Evolutionary conservation across 1,140 invertebrate genomes (phyloP).

Genomic region (Trachelipus rathkii): DNA sequence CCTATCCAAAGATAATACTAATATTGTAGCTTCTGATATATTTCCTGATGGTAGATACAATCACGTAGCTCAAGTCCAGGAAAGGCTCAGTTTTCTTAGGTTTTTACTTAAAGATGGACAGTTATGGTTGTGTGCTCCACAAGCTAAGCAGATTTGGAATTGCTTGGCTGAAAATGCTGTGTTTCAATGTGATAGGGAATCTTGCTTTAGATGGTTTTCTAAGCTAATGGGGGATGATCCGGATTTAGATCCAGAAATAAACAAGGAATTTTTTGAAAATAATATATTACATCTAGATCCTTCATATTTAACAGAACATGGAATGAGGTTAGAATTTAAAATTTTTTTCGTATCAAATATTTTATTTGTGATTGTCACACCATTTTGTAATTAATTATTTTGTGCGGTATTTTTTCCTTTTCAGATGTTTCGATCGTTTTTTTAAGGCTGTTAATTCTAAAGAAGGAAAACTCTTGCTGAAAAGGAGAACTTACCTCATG

Average conservation of each 20-base stretch:
- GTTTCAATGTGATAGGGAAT: constrained; percentile 85
- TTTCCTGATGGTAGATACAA: constrained; percentile 84
- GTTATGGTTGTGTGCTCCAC: constrained; percentile 90
- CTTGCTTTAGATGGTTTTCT: constrained; percentile 98
- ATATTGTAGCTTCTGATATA: constrained; percentile 74
- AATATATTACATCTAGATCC: constrained; percentile 92
- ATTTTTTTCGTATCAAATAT: too few species aligned
- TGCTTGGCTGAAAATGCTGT: constrained; percentile 90
- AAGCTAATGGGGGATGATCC: constrained; percentile 97
- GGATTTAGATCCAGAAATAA: constrained; percentile 92
- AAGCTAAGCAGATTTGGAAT: constrained; percentile 96
- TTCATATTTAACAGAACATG: constrained; percentile 84
- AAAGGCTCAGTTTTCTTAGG: constrained; percentile 88
- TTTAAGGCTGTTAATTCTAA: constrained; percentile 96
- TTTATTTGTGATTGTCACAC: too few species aligned
- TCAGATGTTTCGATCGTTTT: constrained; percentile 81
- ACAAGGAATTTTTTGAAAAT: constrained; percentile 92
- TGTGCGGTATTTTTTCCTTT: constrained; percentile 43
- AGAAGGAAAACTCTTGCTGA: constrained; percentile 84
- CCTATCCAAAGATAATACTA: constrained; percentile 65
- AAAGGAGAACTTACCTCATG: constrained; percentile 71
- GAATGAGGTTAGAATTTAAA: constrained; percentile 70
- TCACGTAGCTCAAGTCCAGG: constrained; percentile 87
- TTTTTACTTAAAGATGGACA: constrained; percentile 89
- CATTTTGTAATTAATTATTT: too few species aligned